Conservation (phyloP, 2,888 invertebrate genomes). For the Leptogaster cylindrica region DNA sequence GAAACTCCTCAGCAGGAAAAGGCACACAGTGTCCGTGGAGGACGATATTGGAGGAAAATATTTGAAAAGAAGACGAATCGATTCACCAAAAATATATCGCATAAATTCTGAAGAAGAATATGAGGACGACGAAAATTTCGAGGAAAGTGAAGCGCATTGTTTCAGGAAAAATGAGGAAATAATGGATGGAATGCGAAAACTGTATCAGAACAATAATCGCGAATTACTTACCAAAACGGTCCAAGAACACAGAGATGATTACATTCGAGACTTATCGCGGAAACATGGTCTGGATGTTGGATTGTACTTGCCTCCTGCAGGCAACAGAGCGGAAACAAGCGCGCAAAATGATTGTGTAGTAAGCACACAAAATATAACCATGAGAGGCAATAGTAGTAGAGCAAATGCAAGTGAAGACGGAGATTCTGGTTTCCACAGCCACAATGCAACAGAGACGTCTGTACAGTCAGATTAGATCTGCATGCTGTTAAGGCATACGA, state of each 20-base stretch:
- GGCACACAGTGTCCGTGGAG: constrained; percentile 55
- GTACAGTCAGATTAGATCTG: no score
- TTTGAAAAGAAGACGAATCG: background rate
- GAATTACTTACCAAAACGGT: constrained; percentile 7
- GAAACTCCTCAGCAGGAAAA: constrained; percentile 52
- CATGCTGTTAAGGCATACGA: no score
- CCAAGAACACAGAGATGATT: constrained; percentile 26
- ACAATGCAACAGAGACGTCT: constrained; percentile 28
- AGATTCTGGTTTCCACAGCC: constrained; percentile 44
- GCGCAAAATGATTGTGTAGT: constrained; percentile 5
- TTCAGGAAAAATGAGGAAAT: background rate
- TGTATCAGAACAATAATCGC: constrained; percentile 6
- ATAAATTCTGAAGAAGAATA: background rate
- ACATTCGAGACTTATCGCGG: constrained; percentile 24
- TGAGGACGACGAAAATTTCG: background rate
- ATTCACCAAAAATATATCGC: background rate
- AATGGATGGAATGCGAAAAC: background rate
- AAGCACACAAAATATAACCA: constrained; percentile 17
- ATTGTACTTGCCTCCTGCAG: constrained; percentile 7
- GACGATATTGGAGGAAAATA: constrained; percentile 54
- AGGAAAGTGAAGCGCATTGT: background rate
- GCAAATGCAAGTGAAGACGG: constrained; percentile 38
- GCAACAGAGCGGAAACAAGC: background rate
- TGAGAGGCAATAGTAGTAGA: constrained; percentile 5
- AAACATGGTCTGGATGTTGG: constrained; percentile 23